Evolutionary conservation across 2,888 invertebrate species (phyloP).

Genomic region (Gibbula magus): DNA sequence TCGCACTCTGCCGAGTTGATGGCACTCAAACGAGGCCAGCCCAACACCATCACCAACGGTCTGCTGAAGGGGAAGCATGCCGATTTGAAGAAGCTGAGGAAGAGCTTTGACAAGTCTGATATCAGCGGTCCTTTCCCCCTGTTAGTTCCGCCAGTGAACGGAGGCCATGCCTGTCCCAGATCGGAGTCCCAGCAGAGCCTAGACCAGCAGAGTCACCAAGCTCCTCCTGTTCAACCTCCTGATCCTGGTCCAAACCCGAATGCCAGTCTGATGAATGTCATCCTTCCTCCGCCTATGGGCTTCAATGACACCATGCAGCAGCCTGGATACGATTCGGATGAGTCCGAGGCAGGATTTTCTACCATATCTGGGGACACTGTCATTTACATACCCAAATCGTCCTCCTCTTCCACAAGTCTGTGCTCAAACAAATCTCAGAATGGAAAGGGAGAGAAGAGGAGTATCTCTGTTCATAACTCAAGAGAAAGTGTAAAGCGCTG

Average conservation of each 20-base stretch:
- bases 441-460: background rate
- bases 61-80: slow-evolving; percentile 54
- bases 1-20: slow-evolving; percentile 39
- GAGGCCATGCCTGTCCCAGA: background rate
- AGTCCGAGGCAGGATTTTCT: slow-evolving; percentile 51
- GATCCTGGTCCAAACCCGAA: slow-evolving; percentile 1
- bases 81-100: slow-evolving; percentile 51
- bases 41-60: slow-evolving; percentile 66
- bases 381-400: slow-evolving; percentile 39
- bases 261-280: slow-evolving; percentile 31
- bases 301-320: slow-evolving; percentile 36
- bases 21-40: slow-evolving; percentile 58
- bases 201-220: background rate
- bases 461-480: slow-evolving; percentile 18
- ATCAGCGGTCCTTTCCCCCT: slow-evolving; percentile 54
- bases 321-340: slow-evolving; percentile 37
- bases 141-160: slow-evolving; percentile 37
- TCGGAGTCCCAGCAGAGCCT: background rate
- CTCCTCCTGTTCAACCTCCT: background rate
- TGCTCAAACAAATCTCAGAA: background rate
- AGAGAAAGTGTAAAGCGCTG: background rate
- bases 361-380: slow-evolving; percentile 53
- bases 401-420: slow-evolving; percentile 14
- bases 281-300: slow-evolving; percentile 36
- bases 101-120: slow-evolving; percentile 61